Evolutionary conservation across 2,888 invertebrate genomes (phyloP).

Genomic region (Rhamnusium bicolor): DNA sequence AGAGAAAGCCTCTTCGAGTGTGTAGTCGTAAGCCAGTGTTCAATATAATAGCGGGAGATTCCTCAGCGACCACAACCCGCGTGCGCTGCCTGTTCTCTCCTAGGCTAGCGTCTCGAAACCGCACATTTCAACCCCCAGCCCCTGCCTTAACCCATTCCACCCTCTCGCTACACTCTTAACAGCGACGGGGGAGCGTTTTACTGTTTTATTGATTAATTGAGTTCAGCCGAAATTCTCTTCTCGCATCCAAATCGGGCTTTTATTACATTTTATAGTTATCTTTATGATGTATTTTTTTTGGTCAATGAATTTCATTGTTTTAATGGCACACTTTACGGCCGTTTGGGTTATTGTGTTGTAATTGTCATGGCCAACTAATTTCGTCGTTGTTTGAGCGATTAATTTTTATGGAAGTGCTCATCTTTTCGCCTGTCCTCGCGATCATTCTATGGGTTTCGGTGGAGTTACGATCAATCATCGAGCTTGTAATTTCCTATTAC

Average conservation of each 20-base stretch:
- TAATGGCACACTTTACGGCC: constrained; percentile 50
- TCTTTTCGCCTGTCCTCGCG: constrained; percentile 48
- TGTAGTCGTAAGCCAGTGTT: constrained; percentile 67
- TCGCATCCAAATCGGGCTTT: constrained; percentile 60
- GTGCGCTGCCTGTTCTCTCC: constrained; percentile 68
- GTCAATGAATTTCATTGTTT: constrained; percentile 52
- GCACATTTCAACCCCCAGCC: constrained; percentile 67
- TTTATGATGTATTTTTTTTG: constrained; percentile 65
- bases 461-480: constrained; percentile 45
- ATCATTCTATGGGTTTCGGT: constrained; percentile 38
- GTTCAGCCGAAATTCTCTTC: constrained; percentile 70
- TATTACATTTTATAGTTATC: constrained; percentile 69
- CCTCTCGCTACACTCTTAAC: constrained; percentile 66
- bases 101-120: constrained; percentile 71
- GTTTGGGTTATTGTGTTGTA: constrained; percentile 63
- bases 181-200: constrained; percentile 71
- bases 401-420: constrained; percentile 65
- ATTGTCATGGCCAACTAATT: constrained; percentile 67
- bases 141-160: constrained; percentile 58
- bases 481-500: constrained; percentile 46
- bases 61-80: constrained; percentile 71
- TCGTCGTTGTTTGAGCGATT: constrained; percentile 58
- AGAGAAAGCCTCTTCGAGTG: constrained; percentile 37
- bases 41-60: constrained; percentile 72
- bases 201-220: constrained; percentile 72